Base-by-base conservation (phyloP, 2,888 invertebrate genomes). In the Acronicta leporina region DNA sequence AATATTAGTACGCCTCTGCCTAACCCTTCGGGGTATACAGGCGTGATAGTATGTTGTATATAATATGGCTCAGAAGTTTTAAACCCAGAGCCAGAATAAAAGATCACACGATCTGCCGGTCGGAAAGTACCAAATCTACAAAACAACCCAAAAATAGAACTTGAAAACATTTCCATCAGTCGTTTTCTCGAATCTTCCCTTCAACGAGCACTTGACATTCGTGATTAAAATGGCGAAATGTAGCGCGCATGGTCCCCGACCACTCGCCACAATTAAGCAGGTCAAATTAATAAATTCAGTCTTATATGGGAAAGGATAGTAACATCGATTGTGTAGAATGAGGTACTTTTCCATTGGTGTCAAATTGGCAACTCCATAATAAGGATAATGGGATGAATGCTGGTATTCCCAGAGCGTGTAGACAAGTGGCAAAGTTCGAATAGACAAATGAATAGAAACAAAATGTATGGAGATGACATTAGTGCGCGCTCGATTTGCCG, bases 231-330 rank as follows among this genome's bases (percentile, higher is more conserved):
- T 35, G 59, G 54, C 51, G 54, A 68, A 72, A 73, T 61, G 40
- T 48, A 41, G 48, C 57, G 47, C 54, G 51, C 46, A 40, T 46
- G 45, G 38, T 54, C 7, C 25, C 15, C 41, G 44, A 40, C 13
- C 50, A 40, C 56, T 48, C 44, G 53, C 16, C 44, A 70, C 72
- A 68, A 70, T 78, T 75, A 69, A 47, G 40, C 60, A 54, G 78
- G 79, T 78, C 79, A 78, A 70, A 77, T 78, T 77, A 73, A 77
- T 75, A 68, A 57, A 45, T 69, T 64, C 59, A 35, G 20, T 20
- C 41, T 59, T 33, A 47, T 64, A 14, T 50, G 53, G 65, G 44
- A 59, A 63, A 65, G 44, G 38, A 49, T 42, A 44, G 46, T 51
- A 48, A 45, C 53, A 53, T 44, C 33, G 25, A 69, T 47, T 44